Conservation (phyloP, 1,140 invertebrate genomes). For the Scaptomyza pallida region DNA sequence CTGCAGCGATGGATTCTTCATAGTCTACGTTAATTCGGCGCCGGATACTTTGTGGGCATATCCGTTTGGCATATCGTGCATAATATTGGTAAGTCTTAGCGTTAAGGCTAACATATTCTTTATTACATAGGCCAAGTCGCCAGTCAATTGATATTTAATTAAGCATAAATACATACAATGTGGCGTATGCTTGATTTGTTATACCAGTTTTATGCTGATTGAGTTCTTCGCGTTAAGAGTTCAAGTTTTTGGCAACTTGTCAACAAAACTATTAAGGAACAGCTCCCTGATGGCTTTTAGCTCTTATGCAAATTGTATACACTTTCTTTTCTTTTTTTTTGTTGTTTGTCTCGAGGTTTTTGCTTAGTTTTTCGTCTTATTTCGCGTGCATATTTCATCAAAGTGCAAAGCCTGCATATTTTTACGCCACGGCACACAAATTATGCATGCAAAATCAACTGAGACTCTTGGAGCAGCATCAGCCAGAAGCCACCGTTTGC, state of each 20-base stretch:
- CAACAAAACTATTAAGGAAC: slow-evolving; percentile 60
- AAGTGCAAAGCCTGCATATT: slow-evolving; percentile 74
- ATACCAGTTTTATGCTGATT: slow-evolving; percentile 38
- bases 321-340: slow-evolving; percentile 22
- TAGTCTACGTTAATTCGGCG: slow-evolving; percentile 86
- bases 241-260: slow-evolving; percentile 12
- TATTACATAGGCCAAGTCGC: not conserved
- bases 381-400: slow-evolving; percentile 72
- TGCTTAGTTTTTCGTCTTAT: slow-evolving; percentile 38
- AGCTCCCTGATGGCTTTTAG: slow-evolving; percentile 2
- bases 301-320: slow-evolving; percentile 66
- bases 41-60: slow-evolving; percentile 86
- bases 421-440: slow-evolving; percentile 58
- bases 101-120: not conserved
- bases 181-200: slow-evolving; percentile 35
- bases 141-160: slow-evolving; percentile 56
- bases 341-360: slow-evolving; percentile 4
- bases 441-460: slow-evolving; percentile 76
- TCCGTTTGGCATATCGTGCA: slow-evolving; percentile 86
- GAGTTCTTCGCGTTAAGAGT: slow-evolving; percentile 16
- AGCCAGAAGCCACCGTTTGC: not conserved
- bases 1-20: slow-evolving; percentile 86
- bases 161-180: slow-evolving; percentile 22
- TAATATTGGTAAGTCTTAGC: slow-evolving; percentile 85
- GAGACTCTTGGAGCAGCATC: slow-evolving; percentile 29